phyloP scores from a whole-genome alignment of 2,797 vertebrate genomes.

The Parotocinclus haroldoi region DNA sequence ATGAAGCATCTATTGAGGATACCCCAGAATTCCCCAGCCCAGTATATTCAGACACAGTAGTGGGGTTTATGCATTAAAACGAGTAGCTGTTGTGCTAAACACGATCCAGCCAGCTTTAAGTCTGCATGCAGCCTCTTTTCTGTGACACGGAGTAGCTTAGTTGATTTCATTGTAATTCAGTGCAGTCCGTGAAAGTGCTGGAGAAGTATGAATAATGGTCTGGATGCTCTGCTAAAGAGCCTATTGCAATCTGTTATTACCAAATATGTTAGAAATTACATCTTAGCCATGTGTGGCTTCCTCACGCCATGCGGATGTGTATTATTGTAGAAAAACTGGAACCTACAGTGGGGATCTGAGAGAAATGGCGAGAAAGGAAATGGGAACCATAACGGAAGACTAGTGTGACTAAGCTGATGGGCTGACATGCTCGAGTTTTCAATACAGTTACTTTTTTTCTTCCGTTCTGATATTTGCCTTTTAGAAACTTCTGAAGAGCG shows the following conservation, averaged over 20 bases:
- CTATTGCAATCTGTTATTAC: conserved; percentile 28
- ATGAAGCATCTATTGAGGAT: conserved; percentile 13
- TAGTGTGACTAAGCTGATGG: not conserved
- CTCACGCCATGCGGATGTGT: conserved; percentile 20
- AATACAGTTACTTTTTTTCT: not conserved
- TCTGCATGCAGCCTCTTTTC: conserved; percentile 44
- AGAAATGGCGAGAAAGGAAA: not conserved
- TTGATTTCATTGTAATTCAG: conserved; percentile 55
- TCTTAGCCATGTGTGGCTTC: conserved; percentile 25
- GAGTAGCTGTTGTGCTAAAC: conserved; percentile 45
- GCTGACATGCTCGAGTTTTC: not conserved
- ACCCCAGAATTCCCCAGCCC: conserved; percentile 28
- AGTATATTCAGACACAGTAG: conserved; percentile 25
- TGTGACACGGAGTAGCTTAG: conserved; percentile 46
- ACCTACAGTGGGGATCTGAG: conserved; percentile 21
- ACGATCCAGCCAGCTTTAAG: conserved; percentile 44
- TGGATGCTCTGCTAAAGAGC: conserved; percentile 37
- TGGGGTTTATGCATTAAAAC: conserved; percentile 33
- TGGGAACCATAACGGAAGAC: not conserved
- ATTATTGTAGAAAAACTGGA: conserved; percentile 15
- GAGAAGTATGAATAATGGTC: conserved; percentile 38
- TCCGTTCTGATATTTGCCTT: conserved; percentile 31
- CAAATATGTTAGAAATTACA: conserved; percentile 41
- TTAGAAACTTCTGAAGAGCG: conserved; percentile 53
- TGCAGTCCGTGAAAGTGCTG: conserved; percentile 41